These are phyloP conservation scores for Oasisia sp. DNA, from an alignment of 2,888 invertebrate genomes.

Conservation along the genomic window DNA sequence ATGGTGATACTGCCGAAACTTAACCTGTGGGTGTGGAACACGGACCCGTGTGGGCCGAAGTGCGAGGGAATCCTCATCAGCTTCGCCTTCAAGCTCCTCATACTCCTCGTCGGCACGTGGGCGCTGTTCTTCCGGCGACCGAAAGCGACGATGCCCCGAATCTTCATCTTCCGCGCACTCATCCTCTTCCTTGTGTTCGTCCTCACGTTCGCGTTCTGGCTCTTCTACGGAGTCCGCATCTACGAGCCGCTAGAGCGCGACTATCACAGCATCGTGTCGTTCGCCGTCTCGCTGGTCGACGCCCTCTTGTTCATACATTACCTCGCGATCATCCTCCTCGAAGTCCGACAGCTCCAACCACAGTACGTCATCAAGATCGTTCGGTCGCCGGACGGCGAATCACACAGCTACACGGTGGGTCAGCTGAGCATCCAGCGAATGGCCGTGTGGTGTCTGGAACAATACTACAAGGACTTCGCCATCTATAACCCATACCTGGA, in stretches of 20 bases:
- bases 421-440: constrained; percentile 67
- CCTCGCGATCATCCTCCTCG: constrained; percentile 90
- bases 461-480: constrained; percentile 93
- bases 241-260: constrained; percentile 60
- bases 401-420: constrained; percentile 75
- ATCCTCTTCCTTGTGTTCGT: constrained; percentile 89
- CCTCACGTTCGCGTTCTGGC: constrained; percentile 95
- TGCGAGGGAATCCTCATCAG: constrained; percentile 89
- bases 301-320: constrained; percentile 95
- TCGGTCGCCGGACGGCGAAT: constrained; percentile 94
- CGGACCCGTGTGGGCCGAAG: constrained; percentile 47
- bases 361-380: constrained; percentile 79
- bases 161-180: constrained; percentile 89
- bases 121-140: constrained; percentile 88
- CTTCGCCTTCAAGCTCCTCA: constrained; percentile 88
- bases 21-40: constrained; percentile 69
- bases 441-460: constrained; percentile 92
- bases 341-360: constrained; percentile 90
- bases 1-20: constrained; percentile 95
- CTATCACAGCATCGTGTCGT: constrained; percentile 89
- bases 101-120: constrained; percentile 91
- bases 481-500: constrained; percentile 90
- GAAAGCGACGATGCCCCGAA: constrained; percentile 88
- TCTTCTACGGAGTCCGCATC: constrained; percentile 93
- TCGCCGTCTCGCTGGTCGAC: constrained; percentile 92